Conservation (phyloP, 2,888 invertebrate genomes). For the Anorthoa munda region DNA sequence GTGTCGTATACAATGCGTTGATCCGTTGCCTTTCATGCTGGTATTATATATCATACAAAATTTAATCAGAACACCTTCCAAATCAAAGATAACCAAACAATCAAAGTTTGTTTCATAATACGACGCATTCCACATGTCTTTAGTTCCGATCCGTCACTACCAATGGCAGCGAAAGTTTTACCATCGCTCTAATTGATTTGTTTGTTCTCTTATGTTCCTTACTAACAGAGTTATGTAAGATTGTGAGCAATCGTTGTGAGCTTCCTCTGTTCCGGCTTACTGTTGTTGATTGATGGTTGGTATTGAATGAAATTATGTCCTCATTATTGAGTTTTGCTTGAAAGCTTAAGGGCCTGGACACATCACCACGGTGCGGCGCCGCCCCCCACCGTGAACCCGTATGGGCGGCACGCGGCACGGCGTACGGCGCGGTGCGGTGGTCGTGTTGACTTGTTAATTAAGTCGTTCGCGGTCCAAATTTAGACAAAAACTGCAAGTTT, state of each 20-base stretch:
- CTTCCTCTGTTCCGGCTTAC: constrained; percentile 11
- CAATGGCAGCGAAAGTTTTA: constrained; percentile 40
- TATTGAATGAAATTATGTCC: constrained; percentile 2
- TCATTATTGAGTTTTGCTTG: background rate
- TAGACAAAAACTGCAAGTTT: too few relatives aligned
- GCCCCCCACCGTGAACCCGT: too few relatives aligned
- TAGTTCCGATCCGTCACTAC: constrained; percentile 15
- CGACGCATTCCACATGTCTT: background rate
- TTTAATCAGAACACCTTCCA: background rate
- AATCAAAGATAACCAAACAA: background rate
- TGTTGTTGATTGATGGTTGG: constrained; percentile 13
- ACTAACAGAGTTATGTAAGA: constrained; percentile 32
- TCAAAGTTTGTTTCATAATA: constrained; percentile 1
- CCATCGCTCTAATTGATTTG: constrained; percentile 44
- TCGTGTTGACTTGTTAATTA: too few relatives aligned
- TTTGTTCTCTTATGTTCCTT: constrained; percentile 41
- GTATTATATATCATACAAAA: too few relatives aligned
- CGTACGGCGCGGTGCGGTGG: too few relatives aligned
- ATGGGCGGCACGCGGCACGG: too few relatives aligned
- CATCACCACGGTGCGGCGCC: too few relatives aligned
- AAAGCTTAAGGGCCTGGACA: too few relatives aligned
- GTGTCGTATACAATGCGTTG: too few relatives aligned
- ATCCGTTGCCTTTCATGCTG: too few relatives aligned
- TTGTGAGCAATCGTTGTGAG: background rate
- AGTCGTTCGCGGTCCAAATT: too few relatives aligned